Percentiles rank a stretch among this genome's conserved stretches.
Conservation (phyloP, 2,888 invertebrate species). For the Xylota sylvarum region DNA sequence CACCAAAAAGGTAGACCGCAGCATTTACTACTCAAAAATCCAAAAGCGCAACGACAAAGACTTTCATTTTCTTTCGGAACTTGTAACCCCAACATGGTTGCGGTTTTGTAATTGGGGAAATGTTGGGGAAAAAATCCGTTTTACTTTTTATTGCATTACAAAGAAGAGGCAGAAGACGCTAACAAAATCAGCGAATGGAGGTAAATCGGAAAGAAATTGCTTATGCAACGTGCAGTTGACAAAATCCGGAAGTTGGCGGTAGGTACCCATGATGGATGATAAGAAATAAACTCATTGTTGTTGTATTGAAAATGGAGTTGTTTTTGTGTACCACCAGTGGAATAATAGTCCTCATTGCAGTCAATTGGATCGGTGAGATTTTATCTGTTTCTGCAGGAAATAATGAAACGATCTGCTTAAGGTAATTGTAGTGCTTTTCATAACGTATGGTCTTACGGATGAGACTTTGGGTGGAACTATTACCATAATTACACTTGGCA, state of each 20-base stretch:
- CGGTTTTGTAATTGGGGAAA: conserved; percentile 22
- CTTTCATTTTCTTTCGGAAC: conserved; percentile 57
- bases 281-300: conserved; percentile 11
- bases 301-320: neutral
- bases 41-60: conserved; percentile 22
- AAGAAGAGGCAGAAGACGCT: conserved; percentile 2
- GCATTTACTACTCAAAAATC: conserved; percentile 15
- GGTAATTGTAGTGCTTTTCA: neutral
- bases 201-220: conserved; percentile 26
- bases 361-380: neutral
- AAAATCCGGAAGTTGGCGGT: conserved; percentile 44
- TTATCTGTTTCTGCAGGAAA: neutral
- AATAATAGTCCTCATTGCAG: neutral
- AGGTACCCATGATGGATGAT: conserved; percentile 32
- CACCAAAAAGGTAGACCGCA: conserved; percentile 6
- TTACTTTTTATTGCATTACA: conserved; percentile 10
- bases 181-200: conserved; percentile 4
- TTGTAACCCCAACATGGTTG: conserved; percentile 32
- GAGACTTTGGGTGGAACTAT: too few relatives aligned
- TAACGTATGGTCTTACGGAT: neutral
- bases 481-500: too few relatives aligned
- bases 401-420: neutral
- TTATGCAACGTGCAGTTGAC: conserved; percentile 38
- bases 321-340: neutral
- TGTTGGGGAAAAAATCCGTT: neutral